Conservation (phyloP, 2,888 invertebrate species). For the Limnephilus marmoratus region DNA sequence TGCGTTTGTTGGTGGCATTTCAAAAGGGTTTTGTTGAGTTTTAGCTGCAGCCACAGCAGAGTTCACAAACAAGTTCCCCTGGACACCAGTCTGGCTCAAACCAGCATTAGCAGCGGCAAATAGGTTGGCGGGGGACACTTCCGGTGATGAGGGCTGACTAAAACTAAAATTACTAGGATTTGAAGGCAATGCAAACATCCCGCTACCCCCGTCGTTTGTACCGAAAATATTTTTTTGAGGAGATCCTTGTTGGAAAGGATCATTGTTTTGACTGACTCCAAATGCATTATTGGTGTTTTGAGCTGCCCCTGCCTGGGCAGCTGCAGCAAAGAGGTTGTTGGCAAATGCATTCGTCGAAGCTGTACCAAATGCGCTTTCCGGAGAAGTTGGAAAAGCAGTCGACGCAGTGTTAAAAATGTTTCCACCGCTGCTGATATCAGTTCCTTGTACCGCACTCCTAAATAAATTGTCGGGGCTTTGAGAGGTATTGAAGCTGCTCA, state of each 20-base stretch:
- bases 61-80: slow-evolving; percentile 32
- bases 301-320: not conserved
- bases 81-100: slow-evolving; percentile 37
- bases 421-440: not conserved
- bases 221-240: slow-evolving; percentile 3
- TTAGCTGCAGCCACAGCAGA: not conserved
- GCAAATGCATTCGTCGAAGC: slow-evolving; percentile 15
- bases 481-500: slow-evolving; percentile 63
- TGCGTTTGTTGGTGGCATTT: not conserved
- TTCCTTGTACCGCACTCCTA: slow-evolving; percentile 63
- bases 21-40: slow-evolving; percentile 47
- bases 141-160: not conserved
- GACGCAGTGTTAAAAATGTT: slow-evolving; percentile 43
- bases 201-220: slow-evolving; percentile 8
- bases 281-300: slow-evolving; percentile 30
- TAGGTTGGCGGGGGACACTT: slow-evolving; percentile 48
- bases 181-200: slow-evolving; percentile 28
- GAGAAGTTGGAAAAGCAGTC: slow-evolving; percentile 65
- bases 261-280: slow-evolving; percentile 24
- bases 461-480: slow-evolving; percentile 67
- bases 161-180: slow-evolving; percentile 9
- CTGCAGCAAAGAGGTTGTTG: slow-evolving; percentile 29
- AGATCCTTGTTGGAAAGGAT: not conserved
- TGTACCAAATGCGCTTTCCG: slow-evolving; percentile 65
- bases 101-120: slow-evolving; percentile 57